phyloP scores from a whole-genome alignment of 1,140 invertebrate species.

The Drosophila parabipectinata region DNA sequence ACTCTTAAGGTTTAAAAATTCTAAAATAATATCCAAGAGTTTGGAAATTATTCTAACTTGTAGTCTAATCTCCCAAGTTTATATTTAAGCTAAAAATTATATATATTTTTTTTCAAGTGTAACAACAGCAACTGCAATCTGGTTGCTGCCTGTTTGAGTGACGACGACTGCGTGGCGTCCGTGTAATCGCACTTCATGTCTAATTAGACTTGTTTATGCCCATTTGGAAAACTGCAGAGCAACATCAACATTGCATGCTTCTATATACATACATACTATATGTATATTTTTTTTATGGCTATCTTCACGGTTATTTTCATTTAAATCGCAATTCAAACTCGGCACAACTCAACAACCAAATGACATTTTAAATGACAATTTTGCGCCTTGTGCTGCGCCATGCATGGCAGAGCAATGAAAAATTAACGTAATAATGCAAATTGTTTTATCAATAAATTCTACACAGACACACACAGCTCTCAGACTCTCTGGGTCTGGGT shows the following conservation, averaged over 20 bases:
- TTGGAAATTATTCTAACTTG: no score
- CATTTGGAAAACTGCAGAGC: conserved; percentile 66
- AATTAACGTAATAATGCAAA: conserved; percentile 79
- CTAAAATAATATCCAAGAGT: no score
- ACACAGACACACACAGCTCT: conserved; percentile 47
- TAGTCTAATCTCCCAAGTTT: no score
- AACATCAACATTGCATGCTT: conserved; percentile 14
- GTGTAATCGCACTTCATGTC: conserved; percentile 82
- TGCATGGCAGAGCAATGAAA: conserved; percentile 49
- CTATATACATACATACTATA: conserved; percentile 6
- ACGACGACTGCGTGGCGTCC: conserved; percentile 70
- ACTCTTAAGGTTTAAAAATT: neutral
- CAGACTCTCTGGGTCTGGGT: conserved; percentile 27
- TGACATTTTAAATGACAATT: conserved; percentile 81
- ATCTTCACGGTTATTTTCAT: conserved; percentile 82
- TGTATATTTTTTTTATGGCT: conserved; percentile 64
- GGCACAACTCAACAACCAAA: conserved; percentile 44
- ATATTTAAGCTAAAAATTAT: no score
- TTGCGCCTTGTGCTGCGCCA: conserved; percentile 62
- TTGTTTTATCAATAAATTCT: conserved; percentile 82
- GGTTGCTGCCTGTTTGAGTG: conserved; percentile 62
- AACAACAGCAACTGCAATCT: conserved; percentile 10
- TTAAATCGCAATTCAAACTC: conserved; percentile 78
- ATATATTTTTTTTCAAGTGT: neutral
- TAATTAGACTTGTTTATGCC: conserved; percentile 82